Base-by-base conservation (phyloP, 1,140 invertebrate species). In the Psix sp. region DNA sequence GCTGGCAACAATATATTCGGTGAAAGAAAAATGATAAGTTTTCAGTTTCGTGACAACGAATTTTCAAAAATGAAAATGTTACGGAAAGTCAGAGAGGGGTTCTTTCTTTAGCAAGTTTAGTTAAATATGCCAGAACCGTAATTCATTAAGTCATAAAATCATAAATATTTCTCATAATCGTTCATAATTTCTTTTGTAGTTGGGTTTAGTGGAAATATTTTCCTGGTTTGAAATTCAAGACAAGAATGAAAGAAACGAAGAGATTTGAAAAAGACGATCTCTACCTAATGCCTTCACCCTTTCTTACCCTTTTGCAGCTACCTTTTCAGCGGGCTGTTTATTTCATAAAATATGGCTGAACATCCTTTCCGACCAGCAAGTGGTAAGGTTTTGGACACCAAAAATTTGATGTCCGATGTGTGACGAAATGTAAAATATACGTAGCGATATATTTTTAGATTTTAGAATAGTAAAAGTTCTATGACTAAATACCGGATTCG, bases 81-180 rank as follows among this genome's bases (percentile, higher is more conserved):
- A 38, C 16, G 57, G 36, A 21, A 33, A 40, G 56, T 42, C 36
- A 39, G 16, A n/a, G n/a, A 40, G n/a, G 20, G 20, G 11, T 63
- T 39, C 20, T 11, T 72, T 63, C 38, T 33, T 17, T 1, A 11
- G 18, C 16, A 17, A 18, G 11, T 29, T 39, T 18, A 6, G 7
- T 3, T 20, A 17, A 52, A 65, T 21, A 10, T 33, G 20, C 26
- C 43, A 0, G 14, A 14, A 52, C 40, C 38, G 29, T 60, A 39
- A 67, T 45, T 60, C 48, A 62, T 74, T 54, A 74, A 67, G 57
- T 74, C 48, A 38, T 72, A 73, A 73, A 66, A 59, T 60, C 71
- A 74, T 74, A 74, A 60, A 74, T 74, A 66, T 74, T 74, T 66
- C 38, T 67, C 62, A 74, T 74, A 60, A 74, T 74, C 71, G 60